These are phyloP conservation scores for Diadophis punctatus DNA, from an alignment of 2,113 vertebrate genomes.

Conservation along the genomic window DNA sequence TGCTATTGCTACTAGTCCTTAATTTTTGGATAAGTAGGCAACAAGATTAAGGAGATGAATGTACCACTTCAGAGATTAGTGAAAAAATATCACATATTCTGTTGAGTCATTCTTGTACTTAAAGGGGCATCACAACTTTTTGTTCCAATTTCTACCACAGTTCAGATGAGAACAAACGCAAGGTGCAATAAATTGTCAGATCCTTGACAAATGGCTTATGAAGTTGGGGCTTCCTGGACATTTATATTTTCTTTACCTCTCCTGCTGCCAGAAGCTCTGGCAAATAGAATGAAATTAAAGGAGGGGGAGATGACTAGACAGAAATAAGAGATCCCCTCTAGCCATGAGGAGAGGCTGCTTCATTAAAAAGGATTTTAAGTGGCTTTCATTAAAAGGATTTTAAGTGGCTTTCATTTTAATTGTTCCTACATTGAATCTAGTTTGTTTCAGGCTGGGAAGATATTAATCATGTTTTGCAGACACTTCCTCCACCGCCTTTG, in stretches of 20 bases:
- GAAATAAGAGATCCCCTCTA: background rate
- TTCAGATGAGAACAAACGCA: background rate
- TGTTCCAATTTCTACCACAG: background rate
- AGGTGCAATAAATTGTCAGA: background rate
- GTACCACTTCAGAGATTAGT: background rate
- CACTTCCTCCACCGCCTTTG: background rate
- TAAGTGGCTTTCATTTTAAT: constrained; percentile 21
- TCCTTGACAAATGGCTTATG: background rate
- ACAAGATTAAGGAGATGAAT: background rate
- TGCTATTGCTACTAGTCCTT: no score
- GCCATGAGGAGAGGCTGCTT: background rate
- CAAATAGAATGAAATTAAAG: background rate
- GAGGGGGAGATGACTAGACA: background rate
- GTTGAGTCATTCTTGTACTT: background rate
- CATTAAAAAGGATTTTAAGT: constrained; percentile 12
- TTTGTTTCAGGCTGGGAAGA: background rate
- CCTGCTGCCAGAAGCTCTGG: background rate
- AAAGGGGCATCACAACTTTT: background rate
- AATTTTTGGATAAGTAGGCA: background rate
- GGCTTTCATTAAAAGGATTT: constrained; percentile 1
- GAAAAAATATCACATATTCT: background rate
- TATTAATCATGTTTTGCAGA: background rate
- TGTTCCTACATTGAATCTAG: background rate
- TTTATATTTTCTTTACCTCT: background rate
- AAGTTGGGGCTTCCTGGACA: background rate